phyloP scores from a whole-genome alignment of 2,888 invertebrate genomes.

The Tetragonisca angustula region DNA sequence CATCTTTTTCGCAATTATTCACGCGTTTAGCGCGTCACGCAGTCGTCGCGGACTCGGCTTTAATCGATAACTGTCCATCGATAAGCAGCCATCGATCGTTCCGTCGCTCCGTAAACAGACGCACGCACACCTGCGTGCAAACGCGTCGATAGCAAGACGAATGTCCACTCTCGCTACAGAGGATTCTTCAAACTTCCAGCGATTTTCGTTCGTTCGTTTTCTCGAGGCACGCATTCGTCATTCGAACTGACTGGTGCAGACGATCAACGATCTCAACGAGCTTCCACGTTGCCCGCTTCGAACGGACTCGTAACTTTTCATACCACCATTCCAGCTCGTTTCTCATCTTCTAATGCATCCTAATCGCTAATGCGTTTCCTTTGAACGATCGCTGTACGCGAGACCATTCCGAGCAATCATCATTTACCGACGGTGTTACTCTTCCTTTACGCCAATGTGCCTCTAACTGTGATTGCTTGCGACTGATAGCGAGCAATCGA shows the following conservation, averaged over 20 bases:
- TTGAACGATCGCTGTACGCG: too few species aligned
- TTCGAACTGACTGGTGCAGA: too few species aligned
- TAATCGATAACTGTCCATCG: slow-evolving; percentile 39
- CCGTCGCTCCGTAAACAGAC: not conserved
- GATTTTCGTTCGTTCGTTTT: not conserved
- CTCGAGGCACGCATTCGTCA: not conserved
- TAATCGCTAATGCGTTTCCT: too few species aligned
- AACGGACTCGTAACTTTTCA: not conserved
- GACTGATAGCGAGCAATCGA: too few species aligned
- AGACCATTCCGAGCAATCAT: too few species aligned
- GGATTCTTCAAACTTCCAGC: not conserved
- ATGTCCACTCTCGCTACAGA: not conserved
- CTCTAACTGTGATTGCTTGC: too few species aligned
- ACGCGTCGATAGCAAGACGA: not conserved
- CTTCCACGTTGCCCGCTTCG: not conserved
- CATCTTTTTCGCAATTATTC: slow-evolving; percentile 47
- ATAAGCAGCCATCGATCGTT: slow-evolving; percentile 19
- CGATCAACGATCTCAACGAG: not conserved
- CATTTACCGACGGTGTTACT: too few species aligned
- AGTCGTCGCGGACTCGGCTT: not conserved
- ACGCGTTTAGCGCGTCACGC: slow-evolving; percentile 33
- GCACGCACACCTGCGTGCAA: not conserved
- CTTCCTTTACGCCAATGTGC: too few species aligned
- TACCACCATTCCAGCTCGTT: not conserved
- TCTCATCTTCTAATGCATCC: not conserved